Evolutionary conservation across 2,113 vertebrate species (phyloP), one percentile per base, ranked within the genome.

Genomic region (Xiphias gladius): DNA sequence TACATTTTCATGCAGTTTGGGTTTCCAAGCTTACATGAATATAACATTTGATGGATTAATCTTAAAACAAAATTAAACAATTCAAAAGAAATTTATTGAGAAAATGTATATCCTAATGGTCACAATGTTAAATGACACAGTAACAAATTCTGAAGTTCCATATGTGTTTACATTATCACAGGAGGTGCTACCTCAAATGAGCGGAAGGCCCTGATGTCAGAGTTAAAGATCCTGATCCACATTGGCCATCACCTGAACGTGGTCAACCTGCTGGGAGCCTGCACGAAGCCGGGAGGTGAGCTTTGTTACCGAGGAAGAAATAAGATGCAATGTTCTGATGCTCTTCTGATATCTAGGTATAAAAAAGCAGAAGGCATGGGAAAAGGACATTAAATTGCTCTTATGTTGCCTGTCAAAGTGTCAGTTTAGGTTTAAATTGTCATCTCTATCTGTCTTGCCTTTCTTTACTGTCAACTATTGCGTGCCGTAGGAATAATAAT

Each of bases 221-320:
- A 99, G 86, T 92, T 98, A 89, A 99, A 98, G 94, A 98, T 98
- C 85, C 95, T 99, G 85, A 99, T 99, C 84, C 97, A 99, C 65
- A 98, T 98, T 43, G 97, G 97, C 30, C 96, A 99, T 79, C 97
- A 99, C 68, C 95, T 99, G 54, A 99, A 99, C 0, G 97, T 99
- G 28, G 97, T 99, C 86, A 99, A 99, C 94, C 95, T 98, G 64
- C 95, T 98, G 80, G 97, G 97, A 91, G 97, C 97, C 37, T 99
- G 97, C 88, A 98, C 97, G 16, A 98, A 98, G 84, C 96, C 96
- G 71, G 97, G 97, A 95, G 97, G 97, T 99, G 79, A 96, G 95
- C 30, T 55, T 57, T 8, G 32, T 43, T 16, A 24, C 35, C 37
- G 4, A 63, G 19, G 8, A 26, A 2, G 7, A 26, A 14, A 14